Percentiles rank a stretch among this genome's conserved stretches.
Evolutionary conservation across 2,888 invertebrate species (phyloP).

Genomic region (Dysmachus trigonus): DNA sequence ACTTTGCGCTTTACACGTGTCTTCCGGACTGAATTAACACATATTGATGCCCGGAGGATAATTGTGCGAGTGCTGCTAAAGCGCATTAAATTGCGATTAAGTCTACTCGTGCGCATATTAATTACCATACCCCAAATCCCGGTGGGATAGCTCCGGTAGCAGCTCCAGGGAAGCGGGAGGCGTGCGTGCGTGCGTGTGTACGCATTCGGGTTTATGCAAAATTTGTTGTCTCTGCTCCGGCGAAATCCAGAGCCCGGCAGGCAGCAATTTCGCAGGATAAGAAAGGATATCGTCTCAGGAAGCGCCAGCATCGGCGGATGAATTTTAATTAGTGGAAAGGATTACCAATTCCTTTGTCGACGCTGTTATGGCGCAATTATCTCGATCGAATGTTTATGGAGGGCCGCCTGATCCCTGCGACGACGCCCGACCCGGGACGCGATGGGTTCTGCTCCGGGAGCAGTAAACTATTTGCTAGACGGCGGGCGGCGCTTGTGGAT

Average conservation of each 20-base stretch:
- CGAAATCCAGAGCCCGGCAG: background rate
- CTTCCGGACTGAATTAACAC: slow-evolving; percentile 31
- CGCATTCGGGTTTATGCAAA: slow-evolving; percentile 11
- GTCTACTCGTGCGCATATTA: slow-evolving; percentile 26
- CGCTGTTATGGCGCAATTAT: slow-evolving; percentile 24
- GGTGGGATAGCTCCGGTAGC: background rate
- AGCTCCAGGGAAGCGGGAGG: too few species aligned
- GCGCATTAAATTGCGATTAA: slow-evolving; percentile 28
- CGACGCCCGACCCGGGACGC: background rate
- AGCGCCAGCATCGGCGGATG: slow-evolving; percentile 13
- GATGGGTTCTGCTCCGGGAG: background rate
- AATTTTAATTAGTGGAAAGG: slow-evolving; percentile 37
- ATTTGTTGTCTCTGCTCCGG: background rate
- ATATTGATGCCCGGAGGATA: slow-evolving; percentile 20
- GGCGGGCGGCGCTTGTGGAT: background rate
- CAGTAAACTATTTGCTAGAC: background rate
- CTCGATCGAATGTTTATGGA: slow-evolving; percentile 32
- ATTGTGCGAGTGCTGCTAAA: slow-evolving; percentile 17
- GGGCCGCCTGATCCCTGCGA: background rate
- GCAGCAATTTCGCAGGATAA: background rate
- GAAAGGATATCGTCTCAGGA: slow-evolving; percentile 27
- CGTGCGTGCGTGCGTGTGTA: slow-evolving; percentile 26
- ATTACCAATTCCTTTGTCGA: slow-evolving; percentile 37
- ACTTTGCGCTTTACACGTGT: slow-evolving; percentile 29
- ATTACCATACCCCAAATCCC: slow-evolving; percentile 7